phyloP scores from a whole-genome alignment of 2,797 vertebrate genomes.

The Netta rufina region DNA sequence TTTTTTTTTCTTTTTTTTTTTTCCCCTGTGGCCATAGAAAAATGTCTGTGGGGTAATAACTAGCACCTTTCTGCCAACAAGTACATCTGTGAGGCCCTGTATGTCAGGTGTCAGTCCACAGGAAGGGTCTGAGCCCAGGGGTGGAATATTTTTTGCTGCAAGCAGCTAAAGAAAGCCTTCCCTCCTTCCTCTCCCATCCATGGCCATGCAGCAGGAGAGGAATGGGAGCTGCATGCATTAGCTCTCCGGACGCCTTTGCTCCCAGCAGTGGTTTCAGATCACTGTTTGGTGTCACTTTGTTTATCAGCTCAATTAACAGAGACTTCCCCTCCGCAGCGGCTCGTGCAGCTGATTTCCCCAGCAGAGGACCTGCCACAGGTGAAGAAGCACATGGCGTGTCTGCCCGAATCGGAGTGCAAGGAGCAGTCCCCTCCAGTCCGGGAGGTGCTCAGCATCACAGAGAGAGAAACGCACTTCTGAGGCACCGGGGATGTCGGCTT shows the following conservation, averaged over 20 bases:
- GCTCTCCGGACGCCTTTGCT: constrained; percentile 50
- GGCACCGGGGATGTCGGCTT: background rate
- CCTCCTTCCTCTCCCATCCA: background rate
- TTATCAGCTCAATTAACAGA: constrained; percentile 48
- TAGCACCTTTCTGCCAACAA: too few species aligned
- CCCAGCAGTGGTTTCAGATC: background rate
- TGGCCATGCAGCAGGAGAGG: accelerated
- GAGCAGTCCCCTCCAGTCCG: background rate
- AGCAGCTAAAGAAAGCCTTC: background rate
- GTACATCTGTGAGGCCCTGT: too few species aligned
- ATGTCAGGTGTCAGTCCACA: too few species aligned
- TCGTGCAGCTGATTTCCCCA: constrained; percentile 71
- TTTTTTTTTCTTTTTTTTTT: too few species aligned
- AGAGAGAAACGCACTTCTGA: constrained; percentile 80
- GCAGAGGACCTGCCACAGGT: constrained; percentile 76
- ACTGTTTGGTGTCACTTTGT: background rate
- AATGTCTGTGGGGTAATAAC: too few species aligned
- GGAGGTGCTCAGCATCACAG: constrained; percentile 63
- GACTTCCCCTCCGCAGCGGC: constrained; percentile 60
- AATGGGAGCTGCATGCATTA: background rate
- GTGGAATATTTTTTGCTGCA: background rate
- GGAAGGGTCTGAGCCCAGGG: too few species aligned
- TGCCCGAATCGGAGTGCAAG: accelerated
- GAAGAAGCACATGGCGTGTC: background rate
- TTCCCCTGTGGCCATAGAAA: too few species aligned